phyloP scores from a whole-genome alignment of 2,113 vertebrate genomes.

The Triplophysa siluroides region DNA sequence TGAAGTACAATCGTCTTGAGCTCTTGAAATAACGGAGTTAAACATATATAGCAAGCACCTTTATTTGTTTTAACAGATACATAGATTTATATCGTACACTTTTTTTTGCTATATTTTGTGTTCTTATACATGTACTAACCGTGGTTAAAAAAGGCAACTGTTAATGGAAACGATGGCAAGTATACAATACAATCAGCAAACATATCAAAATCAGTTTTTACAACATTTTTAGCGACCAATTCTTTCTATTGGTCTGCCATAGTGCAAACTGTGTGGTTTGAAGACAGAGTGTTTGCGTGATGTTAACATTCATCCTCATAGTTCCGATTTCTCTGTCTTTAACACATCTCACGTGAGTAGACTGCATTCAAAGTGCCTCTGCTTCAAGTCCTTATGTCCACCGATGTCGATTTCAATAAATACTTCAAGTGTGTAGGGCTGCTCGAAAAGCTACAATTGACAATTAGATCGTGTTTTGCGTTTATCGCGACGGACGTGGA shows the following conservation, averaged over 20 bases:
- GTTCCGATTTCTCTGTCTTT: slow-evolving; percentile 64
- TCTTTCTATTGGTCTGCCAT: slow-evolving; percentile 85
- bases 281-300: slow-evolving; percentile 77
- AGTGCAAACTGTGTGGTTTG: slow-evolving; percentile 88
- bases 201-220: slow-evolving; percentile 91
- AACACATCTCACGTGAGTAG: slow-evolving; percentile 69
- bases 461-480: slow-evolving; percentile 54
- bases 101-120: slow-evolving; percentile 70
- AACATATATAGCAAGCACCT: slow-evolving; percentile 79
- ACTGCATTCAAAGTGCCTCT: slow-evolving; percentile 75
- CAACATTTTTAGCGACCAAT: slow-evolving; percentile 90
- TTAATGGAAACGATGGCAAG: slow-evolving; percentile 90
- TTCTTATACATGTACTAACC: slow-evolving; percentile 85
- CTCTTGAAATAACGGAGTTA: slow-evolving; percentile 61
- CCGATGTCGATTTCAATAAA: slow-evolving; percentile 76
- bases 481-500: slow-evolving; percentile 61
- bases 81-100: slow-evolving; percentile 79
- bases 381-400: slow-evolving; percentile 83
- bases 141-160: slow-evolving; percentile 88
- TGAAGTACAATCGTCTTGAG: background rate
- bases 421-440: slow-evolving; percentile 88
- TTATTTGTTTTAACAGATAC: slow-evolving; percentile 78
- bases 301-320: slow-evolving; percentile 66
- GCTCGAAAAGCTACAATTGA: slow-evolving; percentile 70
- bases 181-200: slow-evolving; percentile 92